These are phyloP conservation scores for Diabrotica undecimpunctata DNA, from an alignment of 1,140 invertebrate species.

Conservation along the genomic window DNA sequence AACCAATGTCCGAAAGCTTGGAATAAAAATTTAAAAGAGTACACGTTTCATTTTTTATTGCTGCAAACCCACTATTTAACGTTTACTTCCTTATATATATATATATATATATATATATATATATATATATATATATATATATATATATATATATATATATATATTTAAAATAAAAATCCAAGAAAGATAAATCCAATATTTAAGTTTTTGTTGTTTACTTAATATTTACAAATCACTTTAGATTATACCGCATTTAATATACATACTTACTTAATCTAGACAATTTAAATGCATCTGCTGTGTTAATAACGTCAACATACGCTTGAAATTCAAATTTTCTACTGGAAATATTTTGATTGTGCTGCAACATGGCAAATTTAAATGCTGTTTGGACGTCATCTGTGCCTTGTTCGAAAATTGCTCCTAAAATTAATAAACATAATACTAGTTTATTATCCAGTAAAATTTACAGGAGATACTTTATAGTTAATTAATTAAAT, in stretches of 20 bases:
- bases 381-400: conserved; percentile 86
- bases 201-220: too few relatives aligned
- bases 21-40: too few relatives aligned
- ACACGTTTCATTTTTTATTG: too few relatives aligned
- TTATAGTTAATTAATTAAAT: background rate
- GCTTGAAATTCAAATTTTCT: conserved; percentile 76
- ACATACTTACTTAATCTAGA: conserved; percentile 85
- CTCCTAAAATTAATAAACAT: conserved; percentile 57
- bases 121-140: too few relatives aligned
- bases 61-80: too few relatives aligned
- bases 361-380: conserved; percentile 77
- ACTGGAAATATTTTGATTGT: conserved; percentile 72
- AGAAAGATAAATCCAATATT: too few relatives aligned
- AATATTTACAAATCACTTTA: too few relatives aligned
- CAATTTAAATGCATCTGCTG: conserved; percentile 87
- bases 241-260: conserved; percentile 5
- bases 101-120: too few relatives aligned
- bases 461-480: background rate
- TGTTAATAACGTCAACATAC: conserved; percentile 87
- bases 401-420: conserved; percentile 84
- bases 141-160: too few relatives aligned
- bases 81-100: too few relatives aligned
- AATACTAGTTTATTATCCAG: conserved; percentile 22
- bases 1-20: too few relatives aligned
- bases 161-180: too few relatives aligned